These are phyloP conservation scores for Malurus alboscapulatus DNA, from an alignment of 2,113 vertebrate species.

Conservation along the genomic window DNA sequence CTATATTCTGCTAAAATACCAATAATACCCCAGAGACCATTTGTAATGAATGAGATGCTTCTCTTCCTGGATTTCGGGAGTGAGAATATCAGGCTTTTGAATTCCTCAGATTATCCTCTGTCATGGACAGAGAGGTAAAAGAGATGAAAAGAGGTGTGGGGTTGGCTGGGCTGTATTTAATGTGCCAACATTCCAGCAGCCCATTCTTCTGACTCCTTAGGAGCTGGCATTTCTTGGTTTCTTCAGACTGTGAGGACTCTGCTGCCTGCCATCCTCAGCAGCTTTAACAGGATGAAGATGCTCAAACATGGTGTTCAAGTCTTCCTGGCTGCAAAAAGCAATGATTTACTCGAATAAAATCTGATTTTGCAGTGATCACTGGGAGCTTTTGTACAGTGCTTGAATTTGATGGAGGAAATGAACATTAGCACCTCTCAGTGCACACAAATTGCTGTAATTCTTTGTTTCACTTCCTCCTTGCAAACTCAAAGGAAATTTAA, in stretches of 20 bases:
- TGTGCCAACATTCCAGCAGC: not conserved
- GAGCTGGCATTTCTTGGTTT: not conserved
- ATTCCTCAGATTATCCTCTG: not conserved
- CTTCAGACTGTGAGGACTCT: accelerated
- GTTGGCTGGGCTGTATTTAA: not conserved
- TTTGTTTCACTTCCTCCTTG: not conserved
- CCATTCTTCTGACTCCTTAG: accelerated
- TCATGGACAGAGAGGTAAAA: not conserved
- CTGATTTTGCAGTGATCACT: not conserved
- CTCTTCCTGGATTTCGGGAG: not conserved
- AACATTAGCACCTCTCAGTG: not conserved
- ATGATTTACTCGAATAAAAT: not conserved
- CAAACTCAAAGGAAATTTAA: not conserved
- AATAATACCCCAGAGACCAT: not conserved
- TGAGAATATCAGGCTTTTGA: not conserved
- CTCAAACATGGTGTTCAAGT: not conserved
- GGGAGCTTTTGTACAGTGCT: not conserved
- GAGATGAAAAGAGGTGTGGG: accelerated
- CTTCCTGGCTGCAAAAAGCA: not conserved
- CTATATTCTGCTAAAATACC: not conserved
- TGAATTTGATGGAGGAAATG: not conserved
- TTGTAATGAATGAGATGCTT: not conserved
- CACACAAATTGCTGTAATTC: accelerated
- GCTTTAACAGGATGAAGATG: not conserved
- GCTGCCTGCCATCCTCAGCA: not conserved